Conservation (phyloP, 37 sponge, comb jelly and placozoan genomes). For the Theonella swinhoei region DNA sequence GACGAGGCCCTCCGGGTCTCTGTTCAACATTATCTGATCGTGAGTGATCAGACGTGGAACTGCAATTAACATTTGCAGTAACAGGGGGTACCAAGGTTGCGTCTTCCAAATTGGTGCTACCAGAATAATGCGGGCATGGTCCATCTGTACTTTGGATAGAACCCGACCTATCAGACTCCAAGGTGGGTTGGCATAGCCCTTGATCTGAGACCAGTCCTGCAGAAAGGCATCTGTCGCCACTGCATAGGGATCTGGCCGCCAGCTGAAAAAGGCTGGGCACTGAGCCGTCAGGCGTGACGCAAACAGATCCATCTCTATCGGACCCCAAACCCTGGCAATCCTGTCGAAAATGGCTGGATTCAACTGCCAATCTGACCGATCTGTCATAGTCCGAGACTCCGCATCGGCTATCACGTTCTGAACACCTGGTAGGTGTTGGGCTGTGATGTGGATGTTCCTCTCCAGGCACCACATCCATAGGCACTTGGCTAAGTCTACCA, state of each 20-base stretch:
- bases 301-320: constrained; percentile 42
- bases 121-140: constrained; percentile 12
- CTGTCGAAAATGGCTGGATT: background rate
- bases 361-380: constrained; percentile 10
- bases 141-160: constrained; percentile 8
- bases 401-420: constrained; percentile 30
- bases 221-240: constrained; percentile 45
- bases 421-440: constrained; percentile 39
- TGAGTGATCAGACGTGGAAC: too few relatives aligned
- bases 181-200: constrained; percentile 50
- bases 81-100: constrained; percentile 44
- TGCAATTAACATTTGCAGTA: too few relatives aligned
- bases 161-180: constrained; percentile 38
- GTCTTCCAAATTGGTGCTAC: constrained; percentile 54
- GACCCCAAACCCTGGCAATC: background rate
- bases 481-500: constrained; percentile 6
- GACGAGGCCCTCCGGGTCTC: background rate
- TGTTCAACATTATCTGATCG: too few relatives aligned
- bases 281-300: constrained; percentile 31
- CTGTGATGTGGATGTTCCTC: too few relatives aligned
- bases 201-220: constrained; percentile 19
- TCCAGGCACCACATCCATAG: constrained; percentile 36
- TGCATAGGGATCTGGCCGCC: constrained; percentile 47
- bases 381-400: constrained; percentile 15
- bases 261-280: constrained; percentile 33